phyloP scores from a whole-genome alignment of 2,888 invertebrate genomes.

The Cepaea hortensis region DNA sequence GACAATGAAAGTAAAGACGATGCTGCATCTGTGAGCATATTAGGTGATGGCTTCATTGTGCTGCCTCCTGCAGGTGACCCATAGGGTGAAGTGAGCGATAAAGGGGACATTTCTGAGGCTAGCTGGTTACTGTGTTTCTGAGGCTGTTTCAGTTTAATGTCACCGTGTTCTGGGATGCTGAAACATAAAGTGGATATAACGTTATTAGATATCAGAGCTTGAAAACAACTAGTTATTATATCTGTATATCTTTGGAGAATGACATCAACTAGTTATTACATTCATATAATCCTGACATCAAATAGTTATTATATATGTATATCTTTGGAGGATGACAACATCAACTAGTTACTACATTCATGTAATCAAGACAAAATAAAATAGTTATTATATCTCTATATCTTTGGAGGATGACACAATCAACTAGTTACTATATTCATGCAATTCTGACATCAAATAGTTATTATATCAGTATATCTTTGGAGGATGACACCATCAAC shows the following conservation, averaged over 20 bases:
- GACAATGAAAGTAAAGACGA: constrained; percentile 12
- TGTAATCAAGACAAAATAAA: not conserved
- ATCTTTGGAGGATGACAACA: not conserved
- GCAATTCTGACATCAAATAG: not conserved
- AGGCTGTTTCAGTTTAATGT: no score
- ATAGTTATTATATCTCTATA: not conserved
- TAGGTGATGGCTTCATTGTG: constrained; percentile 15
- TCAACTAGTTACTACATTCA: not conserved
- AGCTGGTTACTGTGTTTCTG: not conserved
- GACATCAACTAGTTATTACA: not conserved
- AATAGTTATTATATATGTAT: no score
- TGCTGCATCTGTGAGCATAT: constrained; percentile 19
- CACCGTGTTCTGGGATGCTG: not conserved
- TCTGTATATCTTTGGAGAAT: not conserved
- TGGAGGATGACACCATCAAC: not conserved
- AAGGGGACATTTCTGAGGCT: not conserved
- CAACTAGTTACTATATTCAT: not conserved
- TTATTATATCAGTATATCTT: no score
- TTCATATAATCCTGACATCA: not conserved
- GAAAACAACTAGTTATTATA: not conserved
- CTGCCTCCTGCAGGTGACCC: constrained; percentile 5
- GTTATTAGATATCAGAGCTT: no score
- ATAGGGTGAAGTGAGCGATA: constrained; percentile 9
- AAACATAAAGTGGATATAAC: not conserved
- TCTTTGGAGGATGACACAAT: not conserved